Evolutionary conservation across 1,140 invertebrate species (phyloP).

Genomic region (Schlechtendalia chinensis): DNA sequence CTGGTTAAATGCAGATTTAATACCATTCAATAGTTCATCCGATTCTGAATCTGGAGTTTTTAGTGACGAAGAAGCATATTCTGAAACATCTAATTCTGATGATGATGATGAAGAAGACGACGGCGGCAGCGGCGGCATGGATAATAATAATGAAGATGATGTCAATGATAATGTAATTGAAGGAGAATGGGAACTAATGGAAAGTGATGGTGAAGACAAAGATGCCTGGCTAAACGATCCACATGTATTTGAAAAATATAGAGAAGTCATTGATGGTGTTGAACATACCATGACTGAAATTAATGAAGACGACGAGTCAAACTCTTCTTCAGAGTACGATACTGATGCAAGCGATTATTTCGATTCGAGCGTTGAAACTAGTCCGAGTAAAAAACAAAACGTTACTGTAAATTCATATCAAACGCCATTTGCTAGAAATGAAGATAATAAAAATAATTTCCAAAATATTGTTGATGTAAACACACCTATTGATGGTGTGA

Average conservation of each 20-base stretch:
- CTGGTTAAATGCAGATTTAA: slow-evolving; percentile 40
- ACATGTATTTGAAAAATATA: slow-evolving; percentile 10
- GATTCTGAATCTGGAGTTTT: slow-evolving; percentile 33
- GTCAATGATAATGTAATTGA: neutral
- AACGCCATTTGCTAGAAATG: neutral
- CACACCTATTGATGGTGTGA: neutral
- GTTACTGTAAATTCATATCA: neutral
- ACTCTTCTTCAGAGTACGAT: slow-evolving; percentile 25
- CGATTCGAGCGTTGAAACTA: neutral
- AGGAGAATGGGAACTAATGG: slow-evolving; percentile 22
- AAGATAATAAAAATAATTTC: neutral
- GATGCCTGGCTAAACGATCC: slow-evolving; percentile 12
- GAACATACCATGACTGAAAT: slow-evolving; percentile 5
- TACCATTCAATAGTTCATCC: neutral
- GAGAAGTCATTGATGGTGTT: neutral
- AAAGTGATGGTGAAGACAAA: neutral
- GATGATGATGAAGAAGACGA: neutral
- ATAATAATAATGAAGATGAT: neutral
- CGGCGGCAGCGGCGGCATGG: too few relatives aligned
- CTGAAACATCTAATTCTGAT: neutral
- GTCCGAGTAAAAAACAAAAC: slow-evolving; percentile 1
- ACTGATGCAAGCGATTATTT: slow-evolving; percentile 6
- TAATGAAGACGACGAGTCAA: neutral
- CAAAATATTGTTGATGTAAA: neutral
- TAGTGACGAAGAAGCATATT: neutral